Evolutionary conservation across 2,888 invertebrate genomes (phyloP).

Genomic region (Aethes cnicana): DNA sequence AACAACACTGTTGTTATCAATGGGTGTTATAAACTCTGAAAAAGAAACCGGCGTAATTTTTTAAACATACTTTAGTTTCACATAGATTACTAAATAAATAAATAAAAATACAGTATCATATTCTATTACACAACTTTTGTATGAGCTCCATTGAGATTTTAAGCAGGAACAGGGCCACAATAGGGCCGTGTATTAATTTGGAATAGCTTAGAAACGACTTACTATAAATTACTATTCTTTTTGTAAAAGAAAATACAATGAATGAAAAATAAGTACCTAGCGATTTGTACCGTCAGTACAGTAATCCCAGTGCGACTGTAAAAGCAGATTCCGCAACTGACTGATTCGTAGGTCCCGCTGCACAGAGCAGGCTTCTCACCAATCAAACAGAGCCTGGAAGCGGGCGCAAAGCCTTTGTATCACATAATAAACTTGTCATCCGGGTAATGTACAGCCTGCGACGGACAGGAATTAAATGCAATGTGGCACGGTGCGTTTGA

Average conservation of each 20-base stretch:
- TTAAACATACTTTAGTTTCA: no score
- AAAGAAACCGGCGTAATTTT: no score
- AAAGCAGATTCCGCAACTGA: constrained; percentile 22
- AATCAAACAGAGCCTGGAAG: constrained; percentile 61
- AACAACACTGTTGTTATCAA: no score
- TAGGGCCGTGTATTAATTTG: no score
- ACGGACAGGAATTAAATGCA: constrained; percentile 44
- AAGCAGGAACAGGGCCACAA: not conserved
- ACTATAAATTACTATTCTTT: no score
- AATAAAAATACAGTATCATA: no score
- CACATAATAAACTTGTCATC: constrained; percentile 58
- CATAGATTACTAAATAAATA: no score
- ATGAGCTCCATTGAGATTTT: not conserved
- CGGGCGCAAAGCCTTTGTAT: constrained; percentile 58
- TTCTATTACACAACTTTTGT: no score
- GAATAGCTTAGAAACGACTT: no score
- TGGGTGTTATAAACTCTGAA: no score
- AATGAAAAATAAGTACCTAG: no score
- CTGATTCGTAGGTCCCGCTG: constrained; percentile 11
- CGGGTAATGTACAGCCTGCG: constrained; percentile 40
- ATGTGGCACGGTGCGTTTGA: constrained; percentile 1
- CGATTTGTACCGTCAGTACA: constrained; percentile 5
- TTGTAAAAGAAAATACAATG: no score
- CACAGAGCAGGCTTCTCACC: constrained; percentile 40
- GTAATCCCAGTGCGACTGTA: constrained; percentile 5